Evolutionary conservation across 2,888 invertebrate genomes (phyloP).

Genomic region (Mythimna ferrago): DNA sequence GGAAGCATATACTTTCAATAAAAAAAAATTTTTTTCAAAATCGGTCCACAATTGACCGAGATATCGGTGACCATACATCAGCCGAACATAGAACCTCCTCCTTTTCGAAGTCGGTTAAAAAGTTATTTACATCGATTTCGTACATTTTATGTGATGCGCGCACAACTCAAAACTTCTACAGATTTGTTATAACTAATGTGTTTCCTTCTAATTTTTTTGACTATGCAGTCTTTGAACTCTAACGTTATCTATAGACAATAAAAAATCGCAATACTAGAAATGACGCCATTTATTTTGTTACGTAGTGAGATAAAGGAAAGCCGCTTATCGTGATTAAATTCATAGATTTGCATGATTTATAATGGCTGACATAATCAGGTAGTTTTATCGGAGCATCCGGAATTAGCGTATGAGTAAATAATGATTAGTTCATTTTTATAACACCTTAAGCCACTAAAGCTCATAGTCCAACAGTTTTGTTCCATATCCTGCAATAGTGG

Average conservation of each 20-base stretch:
- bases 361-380: constrained; percentile 19
- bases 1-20: too few species aligned
- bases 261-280: constrained; percentile 1
- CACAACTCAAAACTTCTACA: too few species aligned
- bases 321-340: constrained; percentile 31
- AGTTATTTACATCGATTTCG: too few species aligned
- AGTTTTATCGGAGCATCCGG: constrained; percentile 10
- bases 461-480: not conserved
- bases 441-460: not conserved
- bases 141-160: too few species aligned
- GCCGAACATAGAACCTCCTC: too few species aligned
- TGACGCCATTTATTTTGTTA: constrained; percentile 18
- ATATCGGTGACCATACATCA: too few species aligned
- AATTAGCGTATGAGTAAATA: constrained; percentile 10
- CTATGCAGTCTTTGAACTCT: not conserved
- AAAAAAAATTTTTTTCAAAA: too few species aligned
- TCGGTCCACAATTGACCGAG: too few species aligned
- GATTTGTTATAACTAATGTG: too few species aligned
- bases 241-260: not conserved
- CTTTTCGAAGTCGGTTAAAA: too few species aligned
- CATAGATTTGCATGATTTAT: constrained; percentile 32
- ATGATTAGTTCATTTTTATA: constrained; percentile 11
- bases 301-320: constrained; percentile 30
- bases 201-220: not conserved
- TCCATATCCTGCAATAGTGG: not conserved